Evolutionary conservation across 2,888 invertebrate genomes (phyloP).

Genomic region (Carcina quercana): DNA sequence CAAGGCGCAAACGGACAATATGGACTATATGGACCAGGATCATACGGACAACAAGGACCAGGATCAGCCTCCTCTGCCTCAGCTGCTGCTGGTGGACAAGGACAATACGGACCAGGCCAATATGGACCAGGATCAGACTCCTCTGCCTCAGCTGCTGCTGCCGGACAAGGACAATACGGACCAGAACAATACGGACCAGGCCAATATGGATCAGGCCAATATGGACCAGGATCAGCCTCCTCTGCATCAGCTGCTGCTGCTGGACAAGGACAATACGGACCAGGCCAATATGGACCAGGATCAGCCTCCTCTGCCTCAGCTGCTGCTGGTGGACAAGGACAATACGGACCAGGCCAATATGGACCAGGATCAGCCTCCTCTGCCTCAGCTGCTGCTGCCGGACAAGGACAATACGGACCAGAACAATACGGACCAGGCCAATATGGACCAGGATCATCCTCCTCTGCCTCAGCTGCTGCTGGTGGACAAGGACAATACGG

Average conservation of each 20-base stretch:
- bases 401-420: background rate
- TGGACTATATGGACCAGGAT: no score
- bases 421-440: conserved; percentile 11
- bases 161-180: conserved; percentile 6
- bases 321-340: conserved; percentile 2
- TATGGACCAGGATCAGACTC: conserved; percentile 2
- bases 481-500: background rate
- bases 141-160: conserved; percentile 11
- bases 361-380: conserved; percentile 5
- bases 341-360: background rate
- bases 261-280: background rate
- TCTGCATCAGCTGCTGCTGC: background rate
- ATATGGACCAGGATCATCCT: background rate
- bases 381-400: conserved; percentile 3
- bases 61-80: conserved; percentile 9
- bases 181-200: no score
- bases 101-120: conserved; percentile 10
- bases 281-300: background rate
- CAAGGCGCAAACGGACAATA: no score
- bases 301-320: background rate
- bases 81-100: conserved; percentile 7
- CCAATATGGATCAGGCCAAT: no score
- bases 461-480: background rate
- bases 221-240: no score
- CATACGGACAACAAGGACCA: background rate